Conservation (phyloP, 2,113 vertebrate species). For the Aldabrachelys gigantea region DNA sequence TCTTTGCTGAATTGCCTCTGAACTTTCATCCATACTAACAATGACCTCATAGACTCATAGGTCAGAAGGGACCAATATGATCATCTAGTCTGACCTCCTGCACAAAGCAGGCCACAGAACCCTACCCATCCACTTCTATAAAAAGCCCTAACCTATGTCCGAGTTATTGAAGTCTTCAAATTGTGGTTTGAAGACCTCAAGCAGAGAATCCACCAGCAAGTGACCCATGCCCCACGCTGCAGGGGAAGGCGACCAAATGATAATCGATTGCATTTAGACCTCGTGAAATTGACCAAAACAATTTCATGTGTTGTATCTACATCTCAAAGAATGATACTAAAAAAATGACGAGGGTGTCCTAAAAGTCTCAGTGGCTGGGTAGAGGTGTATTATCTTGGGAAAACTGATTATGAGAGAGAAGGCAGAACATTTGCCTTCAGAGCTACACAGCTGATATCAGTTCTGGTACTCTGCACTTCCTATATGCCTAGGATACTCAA, state of each 20-base stretch:
- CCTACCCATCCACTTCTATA: too few relatives aligned
- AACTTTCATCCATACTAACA: neutral
- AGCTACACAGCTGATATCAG: neutral
- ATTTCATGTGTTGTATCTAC: neutral
- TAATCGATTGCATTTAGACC: neutral
- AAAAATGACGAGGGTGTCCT: neutral
- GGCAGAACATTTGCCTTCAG: neutral
- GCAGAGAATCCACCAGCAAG: too few relatives aligned
- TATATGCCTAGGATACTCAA: neutral
- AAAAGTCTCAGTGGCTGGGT: neutral
- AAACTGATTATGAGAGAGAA: neutral
- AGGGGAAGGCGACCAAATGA: neutral
- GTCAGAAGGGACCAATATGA: too few relatives aligned
- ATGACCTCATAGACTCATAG: neutral
- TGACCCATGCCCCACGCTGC: too few relatives aligned
- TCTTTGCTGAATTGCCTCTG: neutral
- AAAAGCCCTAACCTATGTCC: too few relatives aligned
- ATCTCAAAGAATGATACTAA: neutral
- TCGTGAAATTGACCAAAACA: constrained; percentile 1
- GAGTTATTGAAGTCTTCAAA: too few relatives aligned
- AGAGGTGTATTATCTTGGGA: neutral
- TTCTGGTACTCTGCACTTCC: neutral
- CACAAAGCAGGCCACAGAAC: too few relatives aligned
- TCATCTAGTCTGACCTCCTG: too few relatives aligned
- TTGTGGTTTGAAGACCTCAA: too few relatives aligned